phyloP scores from a whole-genome alignment of 2,113 vertebrate species.

The Tympanuchus pallidicinctus region DNA sequence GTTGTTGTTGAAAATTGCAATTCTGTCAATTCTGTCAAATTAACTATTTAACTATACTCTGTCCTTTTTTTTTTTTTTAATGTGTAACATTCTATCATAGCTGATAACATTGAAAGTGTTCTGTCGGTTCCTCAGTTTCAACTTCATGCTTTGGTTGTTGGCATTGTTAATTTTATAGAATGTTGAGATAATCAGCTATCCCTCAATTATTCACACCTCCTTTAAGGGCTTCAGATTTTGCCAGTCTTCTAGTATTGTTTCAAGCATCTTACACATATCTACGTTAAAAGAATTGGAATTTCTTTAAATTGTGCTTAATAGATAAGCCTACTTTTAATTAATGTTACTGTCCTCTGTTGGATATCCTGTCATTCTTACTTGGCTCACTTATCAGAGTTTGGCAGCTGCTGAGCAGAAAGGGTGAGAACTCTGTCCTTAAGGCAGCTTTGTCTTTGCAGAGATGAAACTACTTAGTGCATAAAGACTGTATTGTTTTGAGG shows the following conservation, averaged over 20 bases:
- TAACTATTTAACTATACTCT: not conserved
- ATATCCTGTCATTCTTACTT: not conserved
- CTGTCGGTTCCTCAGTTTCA: not conserved
- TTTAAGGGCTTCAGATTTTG: not conserved
- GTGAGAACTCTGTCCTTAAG: not conserved
- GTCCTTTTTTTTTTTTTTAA: not conserved
- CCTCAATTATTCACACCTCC: not conserved
- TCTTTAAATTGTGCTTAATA: not conserved
- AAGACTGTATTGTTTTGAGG: not conserved
- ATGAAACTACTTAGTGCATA: not conserved
- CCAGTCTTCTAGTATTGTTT: not conserved
- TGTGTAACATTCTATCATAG: not conserved
- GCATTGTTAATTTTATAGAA: not conserved
- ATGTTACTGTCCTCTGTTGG: not conserved
- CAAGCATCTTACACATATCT: not conserved
- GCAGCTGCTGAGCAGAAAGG: not conserved
- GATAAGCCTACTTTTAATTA: not conserved
- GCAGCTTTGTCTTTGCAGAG: not conserved
- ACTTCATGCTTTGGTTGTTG: not conserved
- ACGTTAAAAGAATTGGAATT: not conserved
- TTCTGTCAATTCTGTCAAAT: not conserved
- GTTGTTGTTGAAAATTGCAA: not conserved
- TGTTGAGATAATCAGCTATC: not conserved
- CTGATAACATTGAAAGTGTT: not conserved
- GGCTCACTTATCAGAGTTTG: not conserved